Evolutionary conservation across 2,888 invertebrate species (phyloP).

Genomic region (Eubasilissa splendida): DNA sequence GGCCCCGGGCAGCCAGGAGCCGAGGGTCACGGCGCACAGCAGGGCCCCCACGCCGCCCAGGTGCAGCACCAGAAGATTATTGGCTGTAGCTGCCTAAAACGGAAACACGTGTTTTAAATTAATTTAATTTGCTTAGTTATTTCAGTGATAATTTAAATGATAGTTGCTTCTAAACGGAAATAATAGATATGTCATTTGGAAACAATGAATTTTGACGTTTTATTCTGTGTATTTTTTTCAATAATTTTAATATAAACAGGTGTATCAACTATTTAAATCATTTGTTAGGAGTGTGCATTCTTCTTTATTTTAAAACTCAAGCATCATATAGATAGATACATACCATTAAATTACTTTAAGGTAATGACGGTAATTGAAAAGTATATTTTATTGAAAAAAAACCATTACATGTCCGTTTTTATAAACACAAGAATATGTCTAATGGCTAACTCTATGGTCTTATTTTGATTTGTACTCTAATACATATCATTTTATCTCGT

Average conservation of each 20-base stretch:
- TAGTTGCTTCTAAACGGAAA: not conserved
- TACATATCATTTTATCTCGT: too few relatives aligned
- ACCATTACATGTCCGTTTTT: too few relatives aligned
- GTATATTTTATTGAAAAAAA: not conserved
- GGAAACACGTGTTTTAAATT: not conserved
- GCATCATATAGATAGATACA: too few relatives aligned
- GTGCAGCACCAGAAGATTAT: slow-evolving; percentile 81
- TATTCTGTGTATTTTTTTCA: not conserved
- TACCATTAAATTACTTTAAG: too few relatives aligned
- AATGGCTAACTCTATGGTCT: too few relatives aligned
- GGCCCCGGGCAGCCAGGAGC: slow-evolving; percentile 73
- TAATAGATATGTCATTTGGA: not conserved
- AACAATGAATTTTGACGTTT: not conserved
- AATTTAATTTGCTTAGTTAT: not conserved
- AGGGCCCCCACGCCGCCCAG: slow-evolving; percentile 80
- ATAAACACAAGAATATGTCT: too few relatives aligned
- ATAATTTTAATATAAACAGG: too few relatives aligned
- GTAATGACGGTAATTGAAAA: too few relatives aligned
- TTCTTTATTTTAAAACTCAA: too few relatives aligned
- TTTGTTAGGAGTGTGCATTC: too few relatives aligned
- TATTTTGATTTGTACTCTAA: too few relatives aligned
- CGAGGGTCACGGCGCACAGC: slow-evolving; percentile 75
- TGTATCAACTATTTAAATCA: too few relatives aligned
- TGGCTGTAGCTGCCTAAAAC: slow-evolving; percentile 77
- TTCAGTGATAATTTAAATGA: not conserved